phyloP scores from a whole-genome alignment of 2,113 vertebrate species.

The Poecilia latipinna region DNA sequence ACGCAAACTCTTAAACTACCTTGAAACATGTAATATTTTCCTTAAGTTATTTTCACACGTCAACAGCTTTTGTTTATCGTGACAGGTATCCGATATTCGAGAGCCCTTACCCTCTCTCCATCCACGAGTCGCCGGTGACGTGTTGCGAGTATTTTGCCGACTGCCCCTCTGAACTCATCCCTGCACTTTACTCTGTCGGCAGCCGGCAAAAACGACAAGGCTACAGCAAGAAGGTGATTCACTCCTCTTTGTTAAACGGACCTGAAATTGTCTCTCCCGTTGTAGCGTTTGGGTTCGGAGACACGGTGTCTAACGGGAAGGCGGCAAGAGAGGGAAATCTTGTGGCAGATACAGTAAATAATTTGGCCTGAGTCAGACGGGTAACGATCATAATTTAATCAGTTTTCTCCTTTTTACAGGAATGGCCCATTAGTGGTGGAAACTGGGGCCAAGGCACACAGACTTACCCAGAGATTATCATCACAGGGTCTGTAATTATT shows the following conservation, averaged over 20 bases:
- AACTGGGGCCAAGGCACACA: slow-evolving; percentile 96
- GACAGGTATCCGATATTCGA: slow-evolving; percentile 82
- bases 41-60: neutral
- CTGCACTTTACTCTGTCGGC: slow-evolving; percentile 96
- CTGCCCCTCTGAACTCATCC: slow-evolving; percentile 95
- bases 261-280: neutral
- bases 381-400: neutral
- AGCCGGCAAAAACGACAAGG: slow-evolving; percentile 95
- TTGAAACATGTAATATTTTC: neutral
- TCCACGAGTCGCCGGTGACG: slow-evolving; percentile 85
- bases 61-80: neutral
- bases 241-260: neutral
- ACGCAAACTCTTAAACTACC: neutral
- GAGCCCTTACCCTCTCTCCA: slow-evolving; percentile 79
- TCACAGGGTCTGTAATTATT: slow-evolving; percentile 89
- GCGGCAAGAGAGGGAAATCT: neutral
- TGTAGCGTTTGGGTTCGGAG: neutral
- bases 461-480: slow-evolving; percentile 97
- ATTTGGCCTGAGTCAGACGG: neutral
- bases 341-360: neutral
- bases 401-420: slow-evolving; percentile 74
- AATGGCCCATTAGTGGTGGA: slow-evolving; percentile 97
- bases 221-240: slow-evolving; percentile 96
- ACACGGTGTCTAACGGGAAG: neutral
- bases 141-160: slow-evolving; percentile 98